Evolutionary conservation across 2,888 invertebrate species (phyloP).

Genomic region (Nebria salina): DNA sequence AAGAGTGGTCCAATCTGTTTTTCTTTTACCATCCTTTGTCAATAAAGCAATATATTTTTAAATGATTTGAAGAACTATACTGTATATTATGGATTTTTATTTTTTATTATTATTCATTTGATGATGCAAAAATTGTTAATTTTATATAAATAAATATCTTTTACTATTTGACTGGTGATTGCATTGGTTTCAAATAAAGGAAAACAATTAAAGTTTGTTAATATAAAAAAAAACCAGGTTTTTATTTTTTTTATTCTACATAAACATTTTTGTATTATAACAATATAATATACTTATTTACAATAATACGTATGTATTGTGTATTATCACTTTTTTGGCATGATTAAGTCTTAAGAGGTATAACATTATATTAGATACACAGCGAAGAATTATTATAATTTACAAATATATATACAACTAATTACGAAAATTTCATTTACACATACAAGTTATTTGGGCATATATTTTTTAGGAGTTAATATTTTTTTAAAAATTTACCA

Average conservation of each 20-base stretch:
- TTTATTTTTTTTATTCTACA: slow-evolving; percentile 24
- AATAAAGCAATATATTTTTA: background rate
- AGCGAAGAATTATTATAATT: no score
- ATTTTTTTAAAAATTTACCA: no score
- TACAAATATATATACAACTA: slow-evolving; percentile 14
- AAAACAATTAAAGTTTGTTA: slow-evolving; percentile 20
- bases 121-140: slow-evolving; percentile 1
- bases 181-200: background rate
- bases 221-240: slow-evolving; percentile 15
- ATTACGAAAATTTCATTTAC: background rate
- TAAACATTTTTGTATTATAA: slow-evolving; percentile 44
- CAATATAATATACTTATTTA: slow-evolving; percentile 37
- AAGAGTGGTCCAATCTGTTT: background rate
- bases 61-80: background rate
- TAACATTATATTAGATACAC: slow-evolving; percentile 12
- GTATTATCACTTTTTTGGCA: slow-evolving; percentile 45
- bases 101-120: background rate
- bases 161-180: slow-evolving; percentile 27
- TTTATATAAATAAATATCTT: slow-evolving; percentile 12
- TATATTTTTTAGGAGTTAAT: slow-evolving; percentile 13
- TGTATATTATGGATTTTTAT: background rate
- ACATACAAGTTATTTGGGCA: background rate
- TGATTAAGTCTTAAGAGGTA: slow-evolving; percentile 39
- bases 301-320: slow-evolving; percentile 26
- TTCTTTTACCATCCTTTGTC: background rate